Base-by-base conservation (phyloP, 2,113 vertebrate genomes). In the Lichenostomus cassidix region DNA sequence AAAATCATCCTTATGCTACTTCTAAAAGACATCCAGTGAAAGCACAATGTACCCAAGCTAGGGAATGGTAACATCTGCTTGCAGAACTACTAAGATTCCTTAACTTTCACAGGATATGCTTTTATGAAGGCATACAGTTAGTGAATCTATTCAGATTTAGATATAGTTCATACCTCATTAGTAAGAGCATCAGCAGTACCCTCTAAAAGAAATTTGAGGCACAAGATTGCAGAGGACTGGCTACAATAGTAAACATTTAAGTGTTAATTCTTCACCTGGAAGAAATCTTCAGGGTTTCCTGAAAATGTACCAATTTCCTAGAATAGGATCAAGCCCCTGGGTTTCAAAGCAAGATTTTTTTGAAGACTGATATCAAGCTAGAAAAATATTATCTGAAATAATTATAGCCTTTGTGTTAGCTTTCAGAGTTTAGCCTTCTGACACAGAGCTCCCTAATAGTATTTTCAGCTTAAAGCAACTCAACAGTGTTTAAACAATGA, bases 401-500 rank as follows among this genome's bases (percentile, higher is more conserved):
- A 83, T 16, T 7, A 24, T 1, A 71, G 49, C 29, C 13, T 89
- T 86, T 84, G 12, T 69, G 46, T 35, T 77, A 83, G 35, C 19
- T 82, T 90, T 94, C 37, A 63, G 76, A 60, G 7, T 52, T 70
- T 33, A 78, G 23, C 10, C 29, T 41, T 75, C 64, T 35, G 85
- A 52, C 49, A 31, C 1, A 68, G 16, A 85, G 58, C 60, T 78
- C 58, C 25, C 21, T 75, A 39, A 80, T 27, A 63, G 67, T 59
- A 75, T 75, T 95, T 94, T 64, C 13, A 85, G 52, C 62, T 77
- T 91, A 89, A 92, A 93, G 56, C 47, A 82, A 86, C 60, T 37
- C 52, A 88, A 67, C 15, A 77, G 14, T 62, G 77, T 64, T 87
- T 69, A 90, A 76, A 73, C 11, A 68, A 29, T 83, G 47, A 52